phyloP scores from a whole-genome alignment of 2,888 invertebrate species.

The Tethea ocularis region DNA sequence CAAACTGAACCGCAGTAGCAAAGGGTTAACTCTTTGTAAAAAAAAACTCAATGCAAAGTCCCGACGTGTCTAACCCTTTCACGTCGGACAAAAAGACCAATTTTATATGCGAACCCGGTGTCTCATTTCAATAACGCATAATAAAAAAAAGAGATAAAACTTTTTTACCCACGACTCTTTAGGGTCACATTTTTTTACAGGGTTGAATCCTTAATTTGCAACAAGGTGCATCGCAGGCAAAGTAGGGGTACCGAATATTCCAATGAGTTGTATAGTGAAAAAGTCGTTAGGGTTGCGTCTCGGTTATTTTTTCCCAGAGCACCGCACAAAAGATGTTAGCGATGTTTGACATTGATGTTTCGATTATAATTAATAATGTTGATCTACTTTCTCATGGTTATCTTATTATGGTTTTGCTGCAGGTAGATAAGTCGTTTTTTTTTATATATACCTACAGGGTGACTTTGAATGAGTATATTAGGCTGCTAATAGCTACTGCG shows the following conservation, averaged over 20 bases:
- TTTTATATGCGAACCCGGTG: constrained; percentile 81
- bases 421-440: not conserved
- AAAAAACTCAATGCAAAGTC: constrained; percentile 59
- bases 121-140: constrained; percentile 82
- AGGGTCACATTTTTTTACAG: constrained; percentile 77
- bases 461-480: no score
- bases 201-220: constrained; percentile 82
- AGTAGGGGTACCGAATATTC: constrained; percentile 72
- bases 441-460: no score
- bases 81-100: constrained; percentile 73
- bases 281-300: constrained; percentile 61
- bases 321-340: constrained; percentile 65
- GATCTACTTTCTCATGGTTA: constrained; percentile 37
- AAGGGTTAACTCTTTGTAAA: constrained; percentile 62
- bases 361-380: constrained; percentile 53
- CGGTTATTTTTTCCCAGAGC: constrained; percentile 70
- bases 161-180: constrained; percentile 80
- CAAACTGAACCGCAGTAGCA: constrained; percentile 71
- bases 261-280: constrained; percentile 77
- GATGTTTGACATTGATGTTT: constrained; percentile 71
- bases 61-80: constrained; percentile 69
- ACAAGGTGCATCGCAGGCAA: constrained; percentile 80
- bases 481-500: no score
- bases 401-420: constrained; percentile 34
- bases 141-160: constrained; percentile 76